Evolutionary conservation across 2,113 vertebrate species (phyloP).

Genomic region (Ramphastos sulfuratus): DNA sequence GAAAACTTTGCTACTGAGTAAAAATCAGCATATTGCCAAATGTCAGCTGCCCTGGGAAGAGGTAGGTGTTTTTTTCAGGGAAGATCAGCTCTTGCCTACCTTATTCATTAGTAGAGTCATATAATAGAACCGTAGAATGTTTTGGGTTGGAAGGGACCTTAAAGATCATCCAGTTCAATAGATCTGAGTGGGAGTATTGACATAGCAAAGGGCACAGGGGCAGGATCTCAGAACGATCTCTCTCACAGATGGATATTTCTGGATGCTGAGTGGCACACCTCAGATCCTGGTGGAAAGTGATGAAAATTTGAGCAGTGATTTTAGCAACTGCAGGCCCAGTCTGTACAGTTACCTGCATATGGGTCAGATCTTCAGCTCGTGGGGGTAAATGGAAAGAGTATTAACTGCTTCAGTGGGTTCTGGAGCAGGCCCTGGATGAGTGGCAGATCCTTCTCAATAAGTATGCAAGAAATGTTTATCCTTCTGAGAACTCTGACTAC

Average conservation of each 20-base stretch:
- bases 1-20: not conserved
- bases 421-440: not conserved
- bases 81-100: not conserved
- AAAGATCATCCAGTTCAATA: too few species aligned
- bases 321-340: not conserved
- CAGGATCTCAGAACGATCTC: fast-evolving
- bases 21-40: not conserved
- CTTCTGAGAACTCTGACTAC: not conserved
- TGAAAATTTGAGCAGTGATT: not conserved
- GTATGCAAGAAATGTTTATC: conserved; percentile 22
- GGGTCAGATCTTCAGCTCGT: not conserved
- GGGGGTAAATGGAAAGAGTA: not conserved
- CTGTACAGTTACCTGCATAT: not conserved
- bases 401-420: not conserved
- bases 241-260: not conserved
- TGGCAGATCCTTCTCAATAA: not conserved
- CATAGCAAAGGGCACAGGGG: not conserved
- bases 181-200: not conserved
- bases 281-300: not conserved
- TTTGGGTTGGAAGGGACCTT: too few species aligned
- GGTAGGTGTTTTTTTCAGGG: not conserved
- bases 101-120: too few species aligned
- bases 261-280: not conserved
- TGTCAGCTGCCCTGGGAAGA: not conserved
- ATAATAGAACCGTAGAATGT: too few species aligned